Percentiles rank a stretch among this genome's conserved stretches.
Evolutionary conservation across 2,113 vertebrate genomes (phyloP).

Genomic region (Prolemur simus): DNA sequence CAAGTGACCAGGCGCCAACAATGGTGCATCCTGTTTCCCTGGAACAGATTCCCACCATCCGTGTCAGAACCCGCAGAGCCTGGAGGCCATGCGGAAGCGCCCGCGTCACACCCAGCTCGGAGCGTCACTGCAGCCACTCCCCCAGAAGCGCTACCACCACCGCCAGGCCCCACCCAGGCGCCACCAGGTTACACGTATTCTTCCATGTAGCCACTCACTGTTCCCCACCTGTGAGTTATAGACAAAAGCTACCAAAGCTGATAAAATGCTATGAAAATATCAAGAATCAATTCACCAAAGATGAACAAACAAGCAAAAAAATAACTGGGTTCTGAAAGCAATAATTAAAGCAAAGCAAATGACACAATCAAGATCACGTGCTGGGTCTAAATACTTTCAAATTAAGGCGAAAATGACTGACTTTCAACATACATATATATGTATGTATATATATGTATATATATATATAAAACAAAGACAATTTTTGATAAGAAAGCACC

Average conservation of each 20-base stretch:
- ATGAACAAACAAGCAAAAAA: neutral
- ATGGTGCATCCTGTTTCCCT: neutral
- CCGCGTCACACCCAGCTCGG: accelerated
- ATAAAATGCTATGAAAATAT: neutral
- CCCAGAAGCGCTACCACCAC: accelerated
- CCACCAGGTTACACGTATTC: too few species aligned
- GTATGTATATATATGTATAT: too few species aligned
- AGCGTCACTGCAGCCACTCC: neutral
- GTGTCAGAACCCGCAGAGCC: neutral
- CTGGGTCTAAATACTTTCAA: neutral
- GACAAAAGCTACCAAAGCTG: neutral
- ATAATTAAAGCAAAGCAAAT: neutral
- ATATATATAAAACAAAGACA: neutral
- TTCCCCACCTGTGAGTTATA: neutral
- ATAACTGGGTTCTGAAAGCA: neutral
- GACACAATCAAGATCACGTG: neutral
- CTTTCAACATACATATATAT: neutral
- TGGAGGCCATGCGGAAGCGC: neutral
- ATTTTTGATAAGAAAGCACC: neutral
- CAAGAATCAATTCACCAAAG: neutral
- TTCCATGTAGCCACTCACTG: accelerated
- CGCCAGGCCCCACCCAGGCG: accelerated
- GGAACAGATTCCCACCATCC: neutral
- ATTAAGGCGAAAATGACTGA: neutral
- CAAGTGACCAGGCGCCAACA: neutral